Evolutionary conservation across 2,113 vertebrate genomes (phyloP).

Genomic region (Proteles cristata): DNA sequence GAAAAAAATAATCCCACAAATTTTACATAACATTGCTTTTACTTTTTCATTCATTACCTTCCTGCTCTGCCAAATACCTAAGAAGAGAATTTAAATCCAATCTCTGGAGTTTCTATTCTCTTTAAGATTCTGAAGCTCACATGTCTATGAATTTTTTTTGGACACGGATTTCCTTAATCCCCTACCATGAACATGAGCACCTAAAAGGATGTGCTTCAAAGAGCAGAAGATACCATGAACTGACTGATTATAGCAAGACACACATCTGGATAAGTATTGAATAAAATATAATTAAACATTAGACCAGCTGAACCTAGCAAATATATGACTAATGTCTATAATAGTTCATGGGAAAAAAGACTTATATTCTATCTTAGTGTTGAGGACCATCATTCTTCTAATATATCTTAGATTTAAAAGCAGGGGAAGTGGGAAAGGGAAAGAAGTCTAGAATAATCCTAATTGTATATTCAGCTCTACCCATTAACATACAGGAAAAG

Average conservation of each 20-base stretch:
- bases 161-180: constrained; percentile 77
- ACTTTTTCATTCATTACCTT: constrained; percentile 72
- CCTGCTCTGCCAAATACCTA: constrained; percentile 60
- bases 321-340: background rate
- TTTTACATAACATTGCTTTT: constrained; percentile 76
- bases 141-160: constrained; percentile 37
- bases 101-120: constrained; percentile 48
- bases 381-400: background rate
- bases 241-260: background rate
- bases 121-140: constrained; percentile 67
- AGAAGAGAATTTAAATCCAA: constrained; percentile 74
- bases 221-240: background rate
- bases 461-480: background rate
- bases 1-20: constrained; percentile 56
- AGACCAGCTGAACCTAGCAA: background rate
- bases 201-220: constrained; percentile 69
- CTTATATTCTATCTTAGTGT: fast-evolving
- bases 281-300: background rate
- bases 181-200: constrained; percentile 55
- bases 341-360: background rate
- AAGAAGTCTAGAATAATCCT: background rate
- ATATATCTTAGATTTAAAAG: background rate
- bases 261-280: background rate
- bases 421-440: background rate
- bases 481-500: background rate